Percentiles rank a stretch among this genome's conserved stretches.
Evolutionary conservation across 2,797 vertebrate genomes (phyloP).

Genomic region (Acanthurus leucopareius): DNA sequence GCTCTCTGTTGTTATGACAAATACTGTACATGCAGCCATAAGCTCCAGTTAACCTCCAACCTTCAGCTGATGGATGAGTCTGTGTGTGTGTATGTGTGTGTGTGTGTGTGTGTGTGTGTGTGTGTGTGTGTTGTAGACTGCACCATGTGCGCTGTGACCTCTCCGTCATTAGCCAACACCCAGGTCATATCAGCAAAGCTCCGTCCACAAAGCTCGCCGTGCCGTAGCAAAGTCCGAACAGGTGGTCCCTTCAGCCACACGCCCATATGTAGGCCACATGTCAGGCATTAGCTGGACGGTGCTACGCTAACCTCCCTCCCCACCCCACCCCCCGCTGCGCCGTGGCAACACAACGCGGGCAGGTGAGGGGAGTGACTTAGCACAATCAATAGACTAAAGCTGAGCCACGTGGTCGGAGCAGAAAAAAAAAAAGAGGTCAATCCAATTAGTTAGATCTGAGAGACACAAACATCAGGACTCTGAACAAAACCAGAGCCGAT

Average conservation of each 20-base stretch:
- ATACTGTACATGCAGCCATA: background rate
- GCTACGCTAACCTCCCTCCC: conserved; percentile 9
- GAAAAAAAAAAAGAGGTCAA: conserved; percentile 79
- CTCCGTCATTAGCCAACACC: conserved; percentile 57
- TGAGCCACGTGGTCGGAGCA: conserved; percentile 60
- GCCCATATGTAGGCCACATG: conserved; percentile 73
- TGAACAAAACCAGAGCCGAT: conserved; percentile 43
- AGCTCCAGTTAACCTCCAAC: conserved; percentile 42
- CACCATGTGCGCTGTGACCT: conserved; percentile 37
- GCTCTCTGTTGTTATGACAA: background rate
- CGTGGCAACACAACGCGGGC: conserved; percentile 4
- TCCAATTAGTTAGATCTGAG: conserved; percentile 76
- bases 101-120: conserved; percentile 28
- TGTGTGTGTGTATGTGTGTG: conserved; percentile 22
- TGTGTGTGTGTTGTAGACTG: conserved; percentile 1
- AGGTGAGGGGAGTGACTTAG: conserved; percentile 69
- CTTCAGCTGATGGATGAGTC: conserved; percentile 39
- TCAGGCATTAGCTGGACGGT: conserved; percentile 59
- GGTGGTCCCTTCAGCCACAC: conserved; percentile 67
- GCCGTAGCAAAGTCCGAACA: conserved; percentile 66
- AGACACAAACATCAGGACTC: conserved; percentile 66
- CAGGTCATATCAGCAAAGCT: conserved; percentile 43
- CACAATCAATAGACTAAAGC: conserved; percentile 67
- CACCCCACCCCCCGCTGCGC: background rate
- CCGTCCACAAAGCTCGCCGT: conserved; percentile 18